phyloP scores from a whole-genome alignment of 2,888 invertebrate genomes.

The Odontocolon sp. region DNA sequence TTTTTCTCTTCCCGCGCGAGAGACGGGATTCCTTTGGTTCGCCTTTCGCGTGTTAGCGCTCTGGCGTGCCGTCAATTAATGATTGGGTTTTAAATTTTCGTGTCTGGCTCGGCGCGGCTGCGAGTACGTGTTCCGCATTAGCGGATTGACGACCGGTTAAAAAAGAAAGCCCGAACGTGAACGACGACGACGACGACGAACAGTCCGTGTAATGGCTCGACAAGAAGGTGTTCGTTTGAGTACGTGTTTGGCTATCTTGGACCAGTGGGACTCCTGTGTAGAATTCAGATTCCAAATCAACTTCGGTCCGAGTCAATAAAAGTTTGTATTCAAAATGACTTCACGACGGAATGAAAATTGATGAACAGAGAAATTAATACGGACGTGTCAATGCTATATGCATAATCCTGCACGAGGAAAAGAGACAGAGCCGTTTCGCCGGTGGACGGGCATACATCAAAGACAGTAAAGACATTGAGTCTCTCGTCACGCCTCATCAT shows the following conservation, averaged over 20 bases:
- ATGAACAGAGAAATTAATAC: neutral
- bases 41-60: neutral
- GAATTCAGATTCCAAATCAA: constrained; percentile 3
- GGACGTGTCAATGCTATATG: constrained; percentile 6
- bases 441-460: constrained; percentile 44
- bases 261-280: neutral
- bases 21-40: constrained; percentile 31
- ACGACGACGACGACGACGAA: too few relatives aligned
- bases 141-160: constrained; percentile 28
- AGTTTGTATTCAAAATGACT: neutral
- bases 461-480: constrained; percentile 51
- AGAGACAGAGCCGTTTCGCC: neutral
- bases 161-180: constrained; percentile 13
- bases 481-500: constrained; percentile 61
- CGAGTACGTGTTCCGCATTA: constrained; percentile 56
- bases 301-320: neutral
- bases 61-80: constrained; percentile 54
- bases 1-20: constrained; percentile 40
- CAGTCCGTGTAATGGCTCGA: constrained; percentile 20
- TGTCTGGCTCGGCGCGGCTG: constrained; percentile 17
- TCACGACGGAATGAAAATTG: constrained; percentile 7
- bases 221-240: constrained; percentile 4
- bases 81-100: constrained; percentile 57
- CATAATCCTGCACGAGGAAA: neutral
- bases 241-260: neutral